Base-by-base conservation (phyloP, 2,888 invertebrate species). In the Drosophila kanekoi region DNA sequence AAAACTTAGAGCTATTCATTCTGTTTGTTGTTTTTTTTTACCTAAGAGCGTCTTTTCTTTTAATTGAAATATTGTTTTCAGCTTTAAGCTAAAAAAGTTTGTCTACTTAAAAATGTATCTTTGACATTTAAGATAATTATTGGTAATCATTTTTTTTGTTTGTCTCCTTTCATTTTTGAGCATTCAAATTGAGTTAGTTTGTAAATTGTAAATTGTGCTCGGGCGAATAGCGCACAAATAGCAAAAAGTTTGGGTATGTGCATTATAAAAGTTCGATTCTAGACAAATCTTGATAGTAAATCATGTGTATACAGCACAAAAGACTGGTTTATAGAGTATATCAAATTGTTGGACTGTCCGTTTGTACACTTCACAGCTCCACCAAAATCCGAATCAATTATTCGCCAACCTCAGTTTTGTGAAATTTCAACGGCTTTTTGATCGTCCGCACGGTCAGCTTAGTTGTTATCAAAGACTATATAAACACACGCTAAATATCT, bases 11-110 rank as follows among this genome's bases (percentile, higher is more conserved):
- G 37, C 16, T 54, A 48, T 66, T 59, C 20, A 16, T 11, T 52
- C 43, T 58, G 35, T 53, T 47, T 16, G 57, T 43, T 58, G 35
- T 53, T 47, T 16, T 53, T 43, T 62, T 37, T 57, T n/a, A n/a
- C 38, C 51, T 72, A 53, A 58, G 66, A 82, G 64, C 72, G 59
- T 81, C 59, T 68, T 83, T 81, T 66, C 18, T 38, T 32, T 35
- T 47, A 69, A 73, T 61, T 70, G 47, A 66, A 63, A 53, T 51
- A 43, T 44, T 64, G 49, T 59, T 44, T 64, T 14, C 16, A 63
- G 59, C 57, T 66, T 59, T 41, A 70, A 72, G 69, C 75, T 69
- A 54, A 45, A 53, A 53, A 62, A 66, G 40, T 62, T 64, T 56
- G 14, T 14, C 64, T 84, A 79, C 67, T 66, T 79, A 69, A 62